Evolutionary conservation across 2,888 invertebrate genomes (phyloP).

Genomic region (Drosophila suboccidentalis): DNA sequence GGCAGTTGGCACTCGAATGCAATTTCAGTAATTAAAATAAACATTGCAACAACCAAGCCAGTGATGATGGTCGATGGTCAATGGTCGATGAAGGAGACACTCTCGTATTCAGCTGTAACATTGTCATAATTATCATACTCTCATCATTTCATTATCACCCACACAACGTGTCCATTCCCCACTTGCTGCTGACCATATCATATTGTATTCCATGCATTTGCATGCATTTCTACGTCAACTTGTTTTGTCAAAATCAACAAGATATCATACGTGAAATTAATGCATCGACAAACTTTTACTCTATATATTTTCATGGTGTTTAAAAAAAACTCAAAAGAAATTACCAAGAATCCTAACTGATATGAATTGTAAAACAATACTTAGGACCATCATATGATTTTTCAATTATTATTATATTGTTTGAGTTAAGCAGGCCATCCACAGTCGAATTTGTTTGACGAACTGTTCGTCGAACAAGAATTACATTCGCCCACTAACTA

Average conservation of each 20-base stretch:
- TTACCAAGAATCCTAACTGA: neutral
- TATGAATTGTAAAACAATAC: too few species aligned
- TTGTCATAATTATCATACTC: slow-evolving; percentile 66
- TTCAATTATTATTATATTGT: too few species aligned
- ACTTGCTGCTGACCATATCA: neutral
- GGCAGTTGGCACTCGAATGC: slow-evolving; percentile 81
- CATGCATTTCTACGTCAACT: slow-evolving; percentile 27
- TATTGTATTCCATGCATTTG: slow-evolving; percentile 5
- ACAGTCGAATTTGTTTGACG: too few species aligned
- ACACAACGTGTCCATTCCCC: slow-evolving; percentile 1
- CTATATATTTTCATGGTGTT: neutral
- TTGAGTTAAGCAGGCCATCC: too few species aligned
- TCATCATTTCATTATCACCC: slow-evolving; percentile 58
- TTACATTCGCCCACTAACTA: too few species aligned
- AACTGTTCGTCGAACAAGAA: too few species aligned
- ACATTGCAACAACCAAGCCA: slow-evolving; percentile 52
- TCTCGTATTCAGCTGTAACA: slow-evolving; percentile 41
- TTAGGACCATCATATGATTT: too few species aligned
- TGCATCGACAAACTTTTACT: slow-evolving; percentile 19
- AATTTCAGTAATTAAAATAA: slow-evolving; percentile 82
- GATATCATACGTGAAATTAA: neutral
- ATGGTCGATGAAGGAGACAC: slow-evolving; percentile 30
- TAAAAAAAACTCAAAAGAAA: neutral
- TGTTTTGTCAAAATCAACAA: slow-evolving; percentile 65
- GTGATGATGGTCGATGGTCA: slow-evolving; percentile 38